Evolutionary conservation across 2,888 invertebrate species (phyloP).

Genomic region (Pilophorus perplexus): DNA sequence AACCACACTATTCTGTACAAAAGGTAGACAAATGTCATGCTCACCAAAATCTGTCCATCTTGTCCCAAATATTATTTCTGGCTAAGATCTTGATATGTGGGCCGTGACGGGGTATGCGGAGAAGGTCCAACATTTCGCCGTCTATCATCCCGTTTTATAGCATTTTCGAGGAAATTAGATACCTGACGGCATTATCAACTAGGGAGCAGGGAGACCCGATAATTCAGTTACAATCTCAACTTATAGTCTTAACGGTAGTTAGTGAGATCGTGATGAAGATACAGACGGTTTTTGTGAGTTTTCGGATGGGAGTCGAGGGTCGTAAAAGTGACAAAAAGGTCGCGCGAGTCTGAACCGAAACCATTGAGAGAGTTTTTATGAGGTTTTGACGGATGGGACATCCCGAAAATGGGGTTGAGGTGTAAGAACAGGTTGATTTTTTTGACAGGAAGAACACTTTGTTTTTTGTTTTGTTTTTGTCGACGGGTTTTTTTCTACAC

Average conservation of each 20-base stretch:
- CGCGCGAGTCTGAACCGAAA: constrained; percentile 4
- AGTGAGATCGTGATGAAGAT: constrained; percentile 31
- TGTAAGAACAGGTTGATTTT: constrained; percentile 8
- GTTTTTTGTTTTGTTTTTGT: too few species aligned
- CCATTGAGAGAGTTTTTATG: constrained; percentile 19
- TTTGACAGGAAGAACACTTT: background rate
- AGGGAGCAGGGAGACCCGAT: background rate
- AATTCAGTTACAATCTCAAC: constrained; percentile 3
- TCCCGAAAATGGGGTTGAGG: background rate
- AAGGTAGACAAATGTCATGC: too few species aligned
- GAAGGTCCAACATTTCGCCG: too few species aligned
- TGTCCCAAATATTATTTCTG: too few species aligned
- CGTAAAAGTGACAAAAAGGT: background rate
- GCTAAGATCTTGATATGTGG: too few species aligned
- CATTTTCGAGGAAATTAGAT: constrained; percentile 23
- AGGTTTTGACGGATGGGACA: constrained; percentile 28
- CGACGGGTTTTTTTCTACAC: constrained; percentile 5
- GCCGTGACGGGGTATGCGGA: too few species aligned
- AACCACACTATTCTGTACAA: too few species aligned
- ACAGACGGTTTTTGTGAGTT: constrained; percentile 20
- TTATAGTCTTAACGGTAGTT: constrained; percentile 32
- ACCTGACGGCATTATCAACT: constrained; percentile 26
- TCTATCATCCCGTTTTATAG: constrained; percentile 23
- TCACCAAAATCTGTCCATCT: too few species aligned
- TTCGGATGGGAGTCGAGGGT: background rate